Evolutionary conservation across 2,113 vertebrate species (phyloP).

Genomic region (Triplophysa tibetana): DNA sequence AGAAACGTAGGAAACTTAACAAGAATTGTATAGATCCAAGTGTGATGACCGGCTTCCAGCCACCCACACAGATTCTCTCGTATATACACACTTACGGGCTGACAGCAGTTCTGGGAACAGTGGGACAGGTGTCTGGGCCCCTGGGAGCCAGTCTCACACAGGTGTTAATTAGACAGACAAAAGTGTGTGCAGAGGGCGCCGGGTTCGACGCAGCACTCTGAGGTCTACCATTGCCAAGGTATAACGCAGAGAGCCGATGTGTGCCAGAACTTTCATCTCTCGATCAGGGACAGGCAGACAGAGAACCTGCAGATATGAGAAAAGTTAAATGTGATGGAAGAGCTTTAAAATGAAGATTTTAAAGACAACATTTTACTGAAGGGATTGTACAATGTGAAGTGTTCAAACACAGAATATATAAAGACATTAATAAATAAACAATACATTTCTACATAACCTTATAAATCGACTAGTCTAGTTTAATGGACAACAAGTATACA

Average conservation of each 20-base stretch:
- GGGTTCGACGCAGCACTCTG: constrained; percentile 58
- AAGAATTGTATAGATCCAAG: constrained; percentile 13
- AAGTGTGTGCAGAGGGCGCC: constrained; percentile 58
- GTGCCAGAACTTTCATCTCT: constrained; percentile 27
- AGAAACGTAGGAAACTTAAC: constrained; percentile 1
- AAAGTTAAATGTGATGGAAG: constrained; percentile 8
- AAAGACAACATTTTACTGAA: too few relatives aligned
- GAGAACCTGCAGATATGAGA: constrained; percentile 14
- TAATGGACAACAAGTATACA: too few relatives aligned
- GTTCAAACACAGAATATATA: too few relatives aligned
- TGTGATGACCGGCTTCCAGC: constrained; percentile 18
- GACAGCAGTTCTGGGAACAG: constrained; percentile 17
- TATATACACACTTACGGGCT: constrained; percentile 7
- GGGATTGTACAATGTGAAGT: too few relatives aligned
- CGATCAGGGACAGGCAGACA: constrained; percentile 1
- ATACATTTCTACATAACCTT: too few relatives aligned
- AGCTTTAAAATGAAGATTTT: too few relatives aligned
- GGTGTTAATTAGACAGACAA: constrained; percentile 74
- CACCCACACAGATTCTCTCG: constrained; percentile 3
- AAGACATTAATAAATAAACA: too few relatives aligned
- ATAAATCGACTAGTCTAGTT: too few relatives aligned
- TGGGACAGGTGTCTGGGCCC: constrained; percentile 66
- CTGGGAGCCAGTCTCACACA: constrained; percentile 60
- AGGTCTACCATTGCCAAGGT: constrained; percentile 46
- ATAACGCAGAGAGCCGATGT: neutral